These are phyloP conservation scores for Neolamprologus tretocephalus DNA, from an alignment of 2,113 vertebrate genomes.

Conservation along the genomic window DNA sequence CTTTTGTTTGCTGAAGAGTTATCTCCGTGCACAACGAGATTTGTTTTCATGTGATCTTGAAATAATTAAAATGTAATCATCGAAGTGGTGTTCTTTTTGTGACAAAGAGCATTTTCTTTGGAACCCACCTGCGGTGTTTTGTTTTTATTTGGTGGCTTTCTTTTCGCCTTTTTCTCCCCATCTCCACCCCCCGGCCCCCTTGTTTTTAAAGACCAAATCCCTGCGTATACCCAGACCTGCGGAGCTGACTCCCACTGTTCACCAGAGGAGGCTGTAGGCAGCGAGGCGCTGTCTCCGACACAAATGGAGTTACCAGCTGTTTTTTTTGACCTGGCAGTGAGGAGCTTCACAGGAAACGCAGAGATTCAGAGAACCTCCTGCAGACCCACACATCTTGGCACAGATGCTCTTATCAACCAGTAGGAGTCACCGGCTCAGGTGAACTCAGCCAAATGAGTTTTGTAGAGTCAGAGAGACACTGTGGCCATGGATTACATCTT, in stretches of 20 bases:
- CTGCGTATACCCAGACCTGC: background rate
- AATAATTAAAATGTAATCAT: background rate
- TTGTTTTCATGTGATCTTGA: background rate
- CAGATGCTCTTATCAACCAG: background rate
- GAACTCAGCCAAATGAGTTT: background rate
- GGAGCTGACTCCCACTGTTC: background rate
- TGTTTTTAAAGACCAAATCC: slow-evolving; percentile 13
- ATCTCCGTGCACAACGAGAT: background rate
- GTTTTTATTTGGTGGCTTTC: background rate
- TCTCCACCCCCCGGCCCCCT: background rate
- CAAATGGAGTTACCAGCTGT: slow-evolving; percentile 23
- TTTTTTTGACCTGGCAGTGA: slow-evolving; percentile 25
- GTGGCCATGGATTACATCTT: background rate
- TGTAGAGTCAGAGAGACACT: background rate
- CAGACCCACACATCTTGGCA: background rate
- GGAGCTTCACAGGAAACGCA: background rate
- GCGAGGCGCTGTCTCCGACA: background rate
- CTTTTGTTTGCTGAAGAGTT: background rate
- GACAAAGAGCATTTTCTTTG: background rate
- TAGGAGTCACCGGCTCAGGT: background rate
- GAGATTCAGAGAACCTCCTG: slow-evolving; percentile 7
- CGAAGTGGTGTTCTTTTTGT: background rate
- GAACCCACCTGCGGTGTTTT: background rate
- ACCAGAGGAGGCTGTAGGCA: background rate
- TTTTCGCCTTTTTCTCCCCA: background rate